A percentile compares a stretch with the other conserved stretches of the same genome.
These are phyloP conservation scores for Idaea aversata DNA, from an alignment of 2,888 invertebrate genomes.

Conservation along the genomic window DNA sequence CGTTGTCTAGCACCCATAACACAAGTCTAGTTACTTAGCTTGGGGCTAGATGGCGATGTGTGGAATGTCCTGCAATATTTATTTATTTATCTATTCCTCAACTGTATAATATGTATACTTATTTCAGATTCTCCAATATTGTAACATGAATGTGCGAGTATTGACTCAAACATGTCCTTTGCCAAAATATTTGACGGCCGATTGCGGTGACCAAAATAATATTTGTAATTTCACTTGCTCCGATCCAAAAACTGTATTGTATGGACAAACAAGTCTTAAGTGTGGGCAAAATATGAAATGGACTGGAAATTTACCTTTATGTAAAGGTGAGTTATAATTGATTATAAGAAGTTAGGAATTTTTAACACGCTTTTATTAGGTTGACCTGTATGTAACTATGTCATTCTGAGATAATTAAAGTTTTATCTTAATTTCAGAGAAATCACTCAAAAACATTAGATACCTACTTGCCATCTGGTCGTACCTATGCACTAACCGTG, in stretches of 20 bases:
- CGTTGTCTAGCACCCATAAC: no score
- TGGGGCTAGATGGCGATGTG: no score
- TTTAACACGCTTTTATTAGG: no score
- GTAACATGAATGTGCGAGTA: slow-evolving; percentile 69
- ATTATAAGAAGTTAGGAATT: no score
- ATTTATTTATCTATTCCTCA: slow-evolving; percentile 24
- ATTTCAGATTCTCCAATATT: slow-evolving; percentile 62
- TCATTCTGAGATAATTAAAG: no score
- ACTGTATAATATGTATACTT: slow-evolving; percentile 21
- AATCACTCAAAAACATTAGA: no score
- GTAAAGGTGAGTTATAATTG: slow-evolving; percentile 46
- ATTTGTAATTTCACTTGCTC: slow-evolving; percentile 65
- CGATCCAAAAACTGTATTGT: slow-evolving; percentile 46
- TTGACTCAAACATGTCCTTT: slow-evolving; percentile 61
- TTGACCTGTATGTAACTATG: no score
- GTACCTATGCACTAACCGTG: no score
- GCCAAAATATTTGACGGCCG: slow-evolving; percentile 54
- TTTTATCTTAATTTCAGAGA: no score
- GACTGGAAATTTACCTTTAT: slow-evolving; percentile 60
- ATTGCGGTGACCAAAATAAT: slow-evolving; percentile 49
- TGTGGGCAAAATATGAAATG: slow-evolving; percentile 59
- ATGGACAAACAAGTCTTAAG: slow-evolving; percentile 42
- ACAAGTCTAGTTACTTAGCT: no score
- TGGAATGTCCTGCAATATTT: no score
- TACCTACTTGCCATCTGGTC: no score